Evolutionary conservation across 2,888 invertebrate genomes (phyloP).

Genomic region (Pomacea canaliculata): DNA sequence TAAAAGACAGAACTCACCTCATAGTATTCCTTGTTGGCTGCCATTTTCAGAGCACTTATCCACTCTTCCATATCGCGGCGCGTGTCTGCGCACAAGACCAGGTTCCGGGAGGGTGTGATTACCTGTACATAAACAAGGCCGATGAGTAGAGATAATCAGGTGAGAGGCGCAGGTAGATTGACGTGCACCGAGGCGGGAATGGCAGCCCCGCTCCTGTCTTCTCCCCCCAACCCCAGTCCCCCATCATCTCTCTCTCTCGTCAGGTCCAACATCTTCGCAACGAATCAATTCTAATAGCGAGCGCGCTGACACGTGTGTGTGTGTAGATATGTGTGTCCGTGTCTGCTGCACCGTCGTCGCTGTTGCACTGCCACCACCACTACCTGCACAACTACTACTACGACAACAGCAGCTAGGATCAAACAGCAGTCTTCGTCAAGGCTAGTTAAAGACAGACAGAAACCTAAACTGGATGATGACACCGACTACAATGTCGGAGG

Average conservation of each 20-base stretch:
- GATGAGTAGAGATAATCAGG: background rate
- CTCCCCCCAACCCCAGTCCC: background rate
- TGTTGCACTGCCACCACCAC: background rate
- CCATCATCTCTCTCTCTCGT: background rate
- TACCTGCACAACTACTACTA: too few relatives aligned
- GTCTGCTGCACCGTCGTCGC: background rate
- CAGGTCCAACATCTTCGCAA: background rate
- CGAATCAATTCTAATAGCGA: background rate
- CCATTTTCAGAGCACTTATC: constrained; percentile 85
- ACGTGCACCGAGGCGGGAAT: too few relatives aligned
- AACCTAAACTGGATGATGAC: too few relatives aligned
- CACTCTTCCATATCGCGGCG: constrained; percentile 93
- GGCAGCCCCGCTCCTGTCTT: background rate
- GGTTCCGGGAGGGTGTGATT: constrained; percentile 67
- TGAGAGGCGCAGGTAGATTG: too few relatives aligned
- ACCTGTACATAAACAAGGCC: constrained; percentile 49
- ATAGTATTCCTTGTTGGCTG: constrained; percentile 73
- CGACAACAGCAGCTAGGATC: too few relatives aligned
- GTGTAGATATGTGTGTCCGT: background rate
- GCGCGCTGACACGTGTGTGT: background rate
- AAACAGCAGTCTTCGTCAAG: too few relatives aligned
- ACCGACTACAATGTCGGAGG: too few relatives aligned
- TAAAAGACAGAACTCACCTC: constrained; percentile 66
- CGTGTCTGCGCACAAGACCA: constrained; percentile 74
- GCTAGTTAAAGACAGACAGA: too few relatives aligned